Conservation (phyloP, 2,113 vertebrate species). For the Ophiodon elongatus region DNA sequence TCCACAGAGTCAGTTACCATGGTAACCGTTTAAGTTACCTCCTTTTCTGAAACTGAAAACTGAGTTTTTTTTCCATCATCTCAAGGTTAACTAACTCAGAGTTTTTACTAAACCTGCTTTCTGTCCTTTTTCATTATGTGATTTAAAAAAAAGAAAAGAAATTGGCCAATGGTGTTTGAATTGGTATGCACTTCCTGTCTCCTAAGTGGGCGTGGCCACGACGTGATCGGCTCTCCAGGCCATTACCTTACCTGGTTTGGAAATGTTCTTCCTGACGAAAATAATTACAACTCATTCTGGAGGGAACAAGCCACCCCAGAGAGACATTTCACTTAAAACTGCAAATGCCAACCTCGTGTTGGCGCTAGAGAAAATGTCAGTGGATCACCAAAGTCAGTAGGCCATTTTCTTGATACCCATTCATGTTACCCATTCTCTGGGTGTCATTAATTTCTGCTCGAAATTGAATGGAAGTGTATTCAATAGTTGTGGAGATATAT, state of each 20-base stretch:
- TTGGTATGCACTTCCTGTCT: background rate
- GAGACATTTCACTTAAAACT: background rate
- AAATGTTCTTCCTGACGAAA: background rate
- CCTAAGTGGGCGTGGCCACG: background rate
- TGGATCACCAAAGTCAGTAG: background rate
- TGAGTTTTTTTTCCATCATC: background rate
- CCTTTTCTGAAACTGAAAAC: background rate
- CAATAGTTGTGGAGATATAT: background rate
- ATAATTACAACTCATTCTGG: background rate
- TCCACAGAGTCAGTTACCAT: background rate
- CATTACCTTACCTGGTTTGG: background rate
- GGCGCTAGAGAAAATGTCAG: background rate
- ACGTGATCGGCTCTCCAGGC: background rate
- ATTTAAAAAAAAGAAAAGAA: background rate
- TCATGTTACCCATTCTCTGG: background rate
- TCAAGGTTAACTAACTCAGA: background rate
- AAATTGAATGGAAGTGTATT: conserved; percentile 20
- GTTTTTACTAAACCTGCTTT: background rate
- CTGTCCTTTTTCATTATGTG: background rate
- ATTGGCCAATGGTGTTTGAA: background rate
- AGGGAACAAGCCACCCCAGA: background rate
- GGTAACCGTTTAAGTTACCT: background rate
- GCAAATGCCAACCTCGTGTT: background rate
- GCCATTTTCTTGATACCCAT: background rate
- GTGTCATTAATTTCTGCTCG: background rate